phyloP scores from a whole-genome alignment of 2,113 vertebrate species.

The Oreochromis aureus region DNA sequence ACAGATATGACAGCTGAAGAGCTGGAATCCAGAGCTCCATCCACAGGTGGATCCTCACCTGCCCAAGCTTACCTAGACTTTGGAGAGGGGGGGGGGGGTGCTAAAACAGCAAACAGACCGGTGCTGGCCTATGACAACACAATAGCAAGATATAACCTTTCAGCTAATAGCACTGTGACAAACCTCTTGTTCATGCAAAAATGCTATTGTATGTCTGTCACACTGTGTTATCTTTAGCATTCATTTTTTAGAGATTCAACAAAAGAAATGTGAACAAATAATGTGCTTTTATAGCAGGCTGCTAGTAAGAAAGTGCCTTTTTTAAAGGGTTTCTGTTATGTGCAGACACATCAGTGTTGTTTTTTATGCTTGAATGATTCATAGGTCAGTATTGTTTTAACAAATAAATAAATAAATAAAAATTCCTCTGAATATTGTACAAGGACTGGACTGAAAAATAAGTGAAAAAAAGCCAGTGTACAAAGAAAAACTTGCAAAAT shows the following conservation, averaged over 20 bases:
- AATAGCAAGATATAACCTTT: background rate
- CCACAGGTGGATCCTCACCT: background rate
- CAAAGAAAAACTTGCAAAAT: background rate
- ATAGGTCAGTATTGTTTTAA: background rate
- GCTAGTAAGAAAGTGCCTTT: background rate
- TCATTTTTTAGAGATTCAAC: background rate
- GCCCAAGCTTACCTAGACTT: background rate
- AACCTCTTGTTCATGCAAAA: background rate
- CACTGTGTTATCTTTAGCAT: background rate
- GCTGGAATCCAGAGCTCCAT: background rate
- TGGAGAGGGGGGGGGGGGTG: fast-evolving
- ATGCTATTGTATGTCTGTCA: background rate
- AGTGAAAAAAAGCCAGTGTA: background rate
- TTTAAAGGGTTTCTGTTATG: background rate
- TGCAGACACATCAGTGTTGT: background rate
- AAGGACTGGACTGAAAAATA: background rate
- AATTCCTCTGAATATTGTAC: background rate
- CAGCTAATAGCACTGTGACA: background rate
- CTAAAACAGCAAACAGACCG: background rate
- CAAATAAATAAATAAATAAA: background rate
- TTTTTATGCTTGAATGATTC: background rate
- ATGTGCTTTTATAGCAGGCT: background rate
- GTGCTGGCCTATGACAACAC: background rate
- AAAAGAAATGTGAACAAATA: background rate
- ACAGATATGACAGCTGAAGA: fast-evolving